A percentile compares a stretch with the other conserved stretches of the same genome.
These are phyloP conservation scores for Anarsia innoxiella DNA, from an alignment of 2,888 invertebrate genomes.

Conservation along the genomic window DNA sequence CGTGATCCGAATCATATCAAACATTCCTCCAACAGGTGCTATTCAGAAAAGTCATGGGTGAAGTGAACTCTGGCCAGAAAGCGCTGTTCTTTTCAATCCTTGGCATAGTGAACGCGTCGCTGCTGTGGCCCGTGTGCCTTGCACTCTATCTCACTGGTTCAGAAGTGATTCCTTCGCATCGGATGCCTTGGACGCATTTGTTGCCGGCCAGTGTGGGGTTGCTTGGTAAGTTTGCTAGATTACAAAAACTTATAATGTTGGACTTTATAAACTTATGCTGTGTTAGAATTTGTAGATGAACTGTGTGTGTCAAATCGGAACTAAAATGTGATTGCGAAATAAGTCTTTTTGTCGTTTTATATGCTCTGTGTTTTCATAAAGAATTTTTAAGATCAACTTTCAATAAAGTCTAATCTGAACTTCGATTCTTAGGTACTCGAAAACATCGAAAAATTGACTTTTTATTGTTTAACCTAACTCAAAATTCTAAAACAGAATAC, in stretches of 20 bases:
- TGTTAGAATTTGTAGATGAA: too few species aligned
- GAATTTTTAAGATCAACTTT: too few species aligned
- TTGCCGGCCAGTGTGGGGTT: conserved; percentile 86
- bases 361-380: not conserved
- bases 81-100: conserved; percentile 95
- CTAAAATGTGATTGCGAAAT: not conserved
- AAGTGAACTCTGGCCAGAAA: conserved; percentile 93
- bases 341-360: not conserved
- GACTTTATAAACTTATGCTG: too few species aligned
- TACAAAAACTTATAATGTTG: too few species aligned
- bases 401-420: too few species aligned
- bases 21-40: conserved; percentile 84
- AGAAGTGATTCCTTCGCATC: conserved; percentile 87
- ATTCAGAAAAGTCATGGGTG: conserved; percentile 95
- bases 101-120: conserved; percentile 89
- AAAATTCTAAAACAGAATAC: too few species aligned
- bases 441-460: too few species aligned
- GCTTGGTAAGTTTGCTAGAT: conserved; percentile 74
- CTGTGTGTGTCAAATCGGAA: too few species aligned
- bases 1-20: too few species aligned
- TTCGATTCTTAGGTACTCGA: too few species aligned
- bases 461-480: too few species aligned
- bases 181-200: conserved; percentile 91
- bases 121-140: conserved; percentile 94
- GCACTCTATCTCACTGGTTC: conserved; percentile 90